Evolutionary conservation across 2,113 vertebrate genomes (phyloP).

Genomic region (Phainopepla nitens): DNA sequence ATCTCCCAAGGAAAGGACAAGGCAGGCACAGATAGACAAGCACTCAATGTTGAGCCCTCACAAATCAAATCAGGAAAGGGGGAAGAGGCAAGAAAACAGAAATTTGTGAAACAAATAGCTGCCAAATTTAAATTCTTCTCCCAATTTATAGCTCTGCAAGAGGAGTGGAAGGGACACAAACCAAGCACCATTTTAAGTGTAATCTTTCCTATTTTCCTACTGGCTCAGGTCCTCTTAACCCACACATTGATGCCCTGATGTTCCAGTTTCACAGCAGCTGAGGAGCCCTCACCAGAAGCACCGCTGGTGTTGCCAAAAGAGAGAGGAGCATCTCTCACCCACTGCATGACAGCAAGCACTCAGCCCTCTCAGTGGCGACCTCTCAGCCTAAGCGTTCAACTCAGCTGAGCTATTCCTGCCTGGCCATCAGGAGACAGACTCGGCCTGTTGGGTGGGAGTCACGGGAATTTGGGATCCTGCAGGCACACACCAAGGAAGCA

Average conservation of each 20-base stretch:
- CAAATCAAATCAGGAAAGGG: neutral
- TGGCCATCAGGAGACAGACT: neutral
- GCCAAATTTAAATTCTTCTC: neutral
- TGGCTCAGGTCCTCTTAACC: neutral
- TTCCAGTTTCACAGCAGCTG: neutral
- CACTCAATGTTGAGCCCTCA: neutral
- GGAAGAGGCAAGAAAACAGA: neutral
- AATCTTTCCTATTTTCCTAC: neutral
- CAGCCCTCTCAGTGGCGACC: neutral
- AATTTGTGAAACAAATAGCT: neutral
- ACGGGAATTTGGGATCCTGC: neutral
- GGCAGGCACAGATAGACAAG: neutral
- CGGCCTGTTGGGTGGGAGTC: accelerated
- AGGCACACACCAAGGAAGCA: neutral
- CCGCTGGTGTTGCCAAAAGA: neutral
- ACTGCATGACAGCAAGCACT: accelerated
- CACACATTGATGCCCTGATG: accelerated
- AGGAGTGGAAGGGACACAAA: neutral
- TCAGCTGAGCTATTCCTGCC: neutral
- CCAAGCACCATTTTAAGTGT: neutral
- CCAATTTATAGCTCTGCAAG: neutral
- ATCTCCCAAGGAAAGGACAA: neutral
- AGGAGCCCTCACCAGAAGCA: neutral
- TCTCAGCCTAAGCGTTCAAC: neutral
- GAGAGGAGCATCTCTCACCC: neutral